Conservation (phyloP, 2,113 vertebrate genomes). For the Neoarius graeffei region DNA sequence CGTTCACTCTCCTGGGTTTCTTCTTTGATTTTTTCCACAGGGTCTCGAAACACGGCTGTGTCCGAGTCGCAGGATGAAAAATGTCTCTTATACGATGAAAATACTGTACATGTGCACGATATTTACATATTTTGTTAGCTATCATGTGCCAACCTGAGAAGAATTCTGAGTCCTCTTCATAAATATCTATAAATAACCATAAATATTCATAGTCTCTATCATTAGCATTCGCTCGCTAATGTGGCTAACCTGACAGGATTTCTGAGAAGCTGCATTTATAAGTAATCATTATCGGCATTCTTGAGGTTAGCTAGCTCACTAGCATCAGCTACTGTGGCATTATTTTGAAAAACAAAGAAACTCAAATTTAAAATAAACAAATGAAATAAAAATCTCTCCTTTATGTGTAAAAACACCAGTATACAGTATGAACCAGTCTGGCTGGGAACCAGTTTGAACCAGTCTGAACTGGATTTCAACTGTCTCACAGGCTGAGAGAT, state of each 20-base stretch:
- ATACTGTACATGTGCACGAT: background rate
- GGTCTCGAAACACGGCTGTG: too few relatives aligned
- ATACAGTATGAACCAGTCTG: background rate
- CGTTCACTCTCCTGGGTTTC: background rate
- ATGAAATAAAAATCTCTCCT: too few relatives aligned
- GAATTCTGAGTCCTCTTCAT: background rate
- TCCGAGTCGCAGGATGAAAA: background rate
- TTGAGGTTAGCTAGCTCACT: background rate
- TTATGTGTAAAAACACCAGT: background rate
- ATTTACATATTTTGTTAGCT: background rate
- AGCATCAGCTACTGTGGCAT: background rate
- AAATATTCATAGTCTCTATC: background rate
- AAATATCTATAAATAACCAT: background rate
- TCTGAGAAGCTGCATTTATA: background rate
- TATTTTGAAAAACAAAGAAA: background rate
- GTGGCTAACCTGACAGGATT: background rate
- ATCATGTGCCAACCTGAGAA: background rate
- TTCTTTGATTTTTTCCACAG: too few relatives aligned
- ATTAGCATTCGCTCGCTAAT: background rate
- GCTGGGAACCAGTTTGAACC: background rate
- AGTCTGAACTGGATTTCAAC: background rate
- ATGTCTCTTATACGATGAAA: background rate
- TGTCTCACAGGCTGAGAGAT: background rate
- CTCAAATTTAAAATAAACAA: background rate
- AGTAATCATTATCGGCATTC: background rate